Evolutionary conservation across 2,797 vertebrate species (phyloP).

Genomic region (Malurus leucopterus): DNA sequence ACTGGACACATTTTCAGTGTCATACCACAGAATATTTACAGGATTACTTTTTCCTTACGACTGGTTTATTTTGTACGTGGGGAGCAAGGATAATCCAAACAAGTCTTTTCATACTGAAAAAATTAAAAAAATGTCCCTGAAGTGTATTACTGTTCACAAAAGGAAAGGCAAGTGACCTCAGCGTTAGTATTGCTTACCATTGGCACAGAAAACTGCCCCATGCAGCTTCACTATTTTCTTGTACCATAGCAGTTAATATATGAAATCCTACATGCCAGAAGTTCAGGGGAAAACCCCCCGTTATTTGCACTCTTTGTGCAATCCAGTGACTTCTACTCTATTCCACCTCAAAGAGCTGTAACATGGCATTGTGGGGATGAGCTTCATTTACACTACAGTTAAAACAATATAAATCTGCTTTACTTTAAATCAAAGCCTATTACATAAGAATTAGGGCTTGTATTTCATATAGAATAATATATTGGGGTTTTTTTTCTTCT

Average conservation of each 20-base stretch:
- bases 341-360: background rate
- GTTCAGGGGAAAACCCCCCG: background rate
- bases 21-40: background rate
- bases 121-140: background rate
- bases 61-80: background rate
- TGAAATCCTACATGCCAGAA: background rate
- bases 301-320: background rate
- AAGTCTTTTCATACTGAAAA: background rate
- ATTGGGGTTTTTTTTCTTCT: background rate
- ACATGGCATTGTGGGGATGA: background rate
- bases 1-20: background rate
- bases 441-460: background rate
- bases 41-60: background rate
- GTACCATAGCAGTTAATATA: background rate
- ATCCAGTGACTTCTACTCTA: background rate
- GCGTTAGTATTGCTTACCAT: background rate
- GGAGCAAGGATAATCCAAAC: background rate
- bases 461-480: background rate
- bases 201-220: background rate
- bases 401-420: background rate
- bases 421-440: background rate
- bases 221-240: background rate
- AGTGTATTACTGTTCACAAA: background rate
- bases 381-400: background rate
- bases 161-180: background rate